Conservation (phyloP, 2,113 vertebrate genomes). For the Martes martes region DNA sequence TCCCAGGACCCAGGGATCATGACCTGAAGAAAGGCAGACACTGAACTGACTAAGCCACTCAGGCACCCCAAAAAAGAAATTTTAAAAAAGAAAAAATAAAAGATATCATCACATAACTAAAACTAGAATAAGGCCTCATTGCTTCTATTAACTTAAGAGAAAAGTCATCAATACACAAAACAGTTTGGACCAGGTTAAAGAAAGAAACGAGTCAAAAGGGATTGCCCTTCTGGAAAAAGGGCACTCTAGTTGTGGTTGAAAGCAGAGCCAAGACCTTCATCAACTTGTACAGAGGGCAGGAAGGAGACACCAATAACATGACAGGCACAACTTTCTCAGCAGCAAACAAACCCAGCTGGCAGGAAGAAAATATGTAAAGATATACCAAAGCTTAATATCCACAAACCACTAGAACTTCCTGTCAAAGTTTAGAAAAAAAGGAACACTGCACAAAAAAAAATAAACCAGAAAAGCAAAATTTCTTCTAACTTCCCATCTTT, state of each 20-base stretch:
- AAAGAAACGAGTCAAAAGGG: background rate
- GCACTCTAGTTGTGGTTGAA: background rate
- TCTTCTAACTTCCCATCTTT: background rate
- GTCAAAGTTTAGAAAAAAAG: background rate
- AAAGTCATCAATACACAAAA: background rate
- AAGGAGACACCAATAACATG: background rate
- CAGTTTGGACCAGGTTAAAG: background rate
- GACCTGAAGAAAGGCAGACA: background rate
- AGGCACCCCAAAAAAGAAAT: background rate
- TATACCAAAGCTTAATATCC: background rate
- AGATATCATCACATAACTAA: background rate
- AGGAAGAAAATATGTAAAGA: background rate
- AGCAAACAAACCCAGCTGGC: background rate
- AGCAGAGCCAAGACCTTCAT: background rate
- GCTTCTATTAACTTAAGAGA: background rate
- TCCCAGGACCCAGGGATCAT: background rate
- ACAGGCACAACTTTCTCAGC: background rate
- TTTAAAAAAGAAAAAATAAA: slow-evolving; percentile 9
- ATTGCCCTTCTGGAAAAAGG: background rate
- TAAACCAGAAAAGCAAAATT: background rate
- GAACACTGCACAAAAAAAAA: background rate
- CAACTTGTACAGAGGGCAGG: background rate
- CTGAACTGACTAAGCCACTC: background rate
- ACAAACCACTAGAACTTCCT: background rate
- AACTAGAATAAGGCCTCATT: background rate